Percentiles rank a stretch among this genome's conserved stretches.
Evolutionary conservation across 2,888 invertebrate species (phyloP).

Genomic region (Pecten maximus): DNA sequence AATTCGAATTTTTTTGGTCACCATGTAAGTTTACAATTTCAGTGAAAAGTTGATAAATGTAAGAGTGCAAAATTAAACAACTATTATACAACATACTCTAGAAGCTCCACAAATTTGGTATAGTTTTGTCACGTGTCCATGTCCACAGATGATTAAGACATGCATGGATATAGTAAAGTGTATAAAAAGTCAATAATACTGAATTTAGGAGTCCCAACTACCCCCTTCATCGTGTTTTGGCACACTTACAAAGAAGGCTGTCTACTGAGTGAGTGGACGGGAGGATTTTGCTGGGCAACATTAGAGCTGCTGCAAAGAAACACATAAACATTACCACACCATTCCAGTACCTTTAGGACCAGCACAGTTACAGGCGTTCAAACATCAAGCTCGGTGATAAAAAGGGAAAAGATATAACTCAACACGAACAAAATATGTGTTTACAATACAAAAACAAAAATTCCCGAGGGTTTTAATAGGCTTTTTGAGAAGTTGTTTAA

Average conservation of each 20-base stretch:
- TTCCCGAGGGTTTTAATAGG: too few relatives aligned
- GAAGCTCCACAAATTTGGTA: too few relatives aligned
- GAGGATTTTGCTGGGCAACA: not conserved
- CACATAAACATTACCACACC: not conserved
- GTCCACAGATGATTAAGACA: not conserved
- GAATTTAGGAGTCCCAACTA: too few relatives aligned
- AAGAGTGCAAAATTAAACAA: not conserved
- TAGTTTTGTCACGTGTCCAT: too few relatives aligned
- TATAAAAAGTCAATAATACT: too few relatives aligned
- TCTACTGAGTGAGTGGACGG: constrained; percentile 26
- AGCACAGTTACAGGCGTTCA: not conserved
- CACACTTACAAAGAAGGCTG: constrained; percentile 5
- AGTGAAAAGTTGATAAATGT: too few relatives aligned
- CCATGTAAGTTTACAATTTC: not conserved
- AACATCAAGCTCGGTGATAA: not conserved
- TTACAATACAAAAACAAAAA: too few relatives aligned
- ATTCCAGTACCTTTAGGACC: not conserved
- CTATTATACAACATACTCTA: too few relatives aligned
- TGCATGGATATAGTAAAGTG: not conserved
- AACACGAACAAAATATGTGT: too few relatives aligned
- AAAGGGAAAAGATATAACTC: not conserved
- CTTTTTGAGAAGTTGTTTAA: too few relatives aligned
- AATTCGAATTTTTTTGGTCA: too few relatives aligned
- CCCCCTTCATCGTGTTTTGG: not conserved
- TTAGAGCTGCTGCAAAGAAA: constrained; percentile 2